Evolutionary conservation across 2,113 vertebrate genomes (phyloP).

Genomic region (Hippoglossus stenolepis): DNA sequence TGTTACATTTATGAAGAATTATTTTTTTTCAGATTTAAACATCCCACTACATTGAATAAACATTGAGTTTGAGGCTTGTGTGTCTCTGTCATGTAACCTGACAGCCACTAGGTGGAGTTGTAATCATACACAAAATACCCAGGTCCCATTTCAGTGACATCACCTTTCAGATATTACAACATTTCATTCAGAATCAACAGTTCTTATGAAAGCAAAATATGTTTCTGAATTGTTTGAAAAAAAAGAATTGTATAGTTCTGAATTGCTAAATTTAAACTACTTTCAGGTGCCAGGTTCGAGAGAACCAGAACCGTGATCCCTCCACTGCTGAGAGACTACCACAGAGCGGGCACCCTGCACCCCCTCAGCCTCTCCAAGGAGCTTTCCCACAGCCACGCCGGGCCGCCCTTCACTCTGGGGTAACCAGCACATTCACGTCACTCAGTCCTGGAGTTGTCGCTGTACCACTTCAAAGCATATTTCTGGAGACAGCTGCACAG

Average conservation of each 20-base stretch:
- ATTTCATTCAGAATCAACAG: no score
- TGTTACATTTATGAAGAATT: neutral
- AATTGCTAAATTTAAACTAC: neutral
- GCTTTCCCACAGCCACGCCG: constrained; percentile 51
- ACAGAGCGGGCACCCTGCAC: constrained; percentile 61
- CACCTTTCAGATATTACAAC: neutral
- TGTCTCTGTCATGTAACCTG: constrained; percentile 1
- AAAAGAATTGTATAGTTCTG: neutral
- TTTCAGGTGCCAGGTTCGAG: constrained; percentile 50
- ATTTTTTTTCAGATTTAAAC: neutral
- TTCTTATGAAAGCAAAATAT: neutral
- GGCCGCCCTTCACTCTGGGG: constrained; percentile 68
- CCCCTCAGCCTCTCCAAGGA: constrained; percentile 63
- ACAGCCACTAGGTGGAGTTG: constrained; percentile 54
- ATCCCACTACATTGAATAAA: neutral
- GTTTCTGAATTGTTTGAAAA: no score
- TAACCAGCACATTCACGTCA: constrained; percentile 58
- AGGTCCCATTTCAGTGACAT: neutral
- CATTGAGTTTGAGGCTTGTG: neutral
- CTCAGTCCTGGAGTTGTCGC: constrained; percentile 17
- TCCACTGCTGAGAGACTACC: constrained; percentile 65
- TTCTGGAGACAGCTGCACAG: constrained; percentile 34
- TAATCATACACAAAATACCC: neutral
- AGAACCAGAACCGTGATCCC: constrained; percentile 64
- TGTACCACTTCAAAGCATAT: neutral